Base-by-base conservation (phyloP, 2,113 vertebrate genomes). In the Centrocercus urophasianus region DNA sequence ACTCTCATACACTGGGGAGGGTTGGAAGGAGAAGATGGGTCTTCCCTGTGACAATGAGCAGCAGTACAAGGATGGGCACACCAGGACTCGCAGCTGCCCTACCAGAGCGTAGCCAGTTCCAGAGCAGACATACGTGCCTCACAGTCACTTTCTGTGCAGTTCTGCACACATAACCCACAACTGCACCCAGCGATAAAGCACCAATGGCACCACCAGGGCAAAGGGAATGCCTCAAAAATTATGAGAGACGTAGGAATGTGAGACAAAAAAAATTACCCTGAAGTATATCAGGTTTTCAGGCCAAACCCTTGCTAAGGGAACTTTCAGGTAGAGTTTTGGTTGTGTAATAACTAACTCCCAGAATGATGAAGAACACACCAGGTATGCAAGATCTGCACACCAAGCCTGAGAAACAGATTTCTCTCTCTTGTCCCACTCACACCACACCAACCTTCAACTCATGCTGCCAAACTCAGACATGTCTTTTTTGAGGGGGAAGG, bases 371-470 rank as follows among this genome's bases (percentile, higher is more conserved):
- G 38, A 38, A 8, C 9, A 2, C 22, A 27, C 2, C 1, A 63
- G 47, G 60, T 34, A 70, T 28, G 28, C 0, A 2, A 78, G 43
- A 50, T 24, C 32, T 66, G 40, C 32, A 40, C 59, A 70, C 25
- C n/a, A 65, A 34, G 67, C 8, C 24, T 3, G 3, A 32, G 30
- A 83, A 65, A 72, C 34, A 13, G 54, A 1, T 13, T 81, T 28
- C 20, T 32, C 30, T 54, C 36, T 17, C 27, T 0, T 0, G 14
- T 43, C 36, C 74, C 0, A 0, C 30, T 85, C 38, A 25, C n/a
- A 50, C 24, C 75, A 88, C 11, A 0, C 0, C 66, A 36, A 10
- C 34, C 48, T 61, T 7, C 57, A 69, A 64, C 4, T 43, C 18
- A 5, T 1, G 5, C 8, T 56, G 63, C 38, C 1, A 0, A 73